Evolutionary conservation across 2,113 vertebrate genomes (phyloP).

Genomic region (Nerophis lumbriciformis): DNA sequence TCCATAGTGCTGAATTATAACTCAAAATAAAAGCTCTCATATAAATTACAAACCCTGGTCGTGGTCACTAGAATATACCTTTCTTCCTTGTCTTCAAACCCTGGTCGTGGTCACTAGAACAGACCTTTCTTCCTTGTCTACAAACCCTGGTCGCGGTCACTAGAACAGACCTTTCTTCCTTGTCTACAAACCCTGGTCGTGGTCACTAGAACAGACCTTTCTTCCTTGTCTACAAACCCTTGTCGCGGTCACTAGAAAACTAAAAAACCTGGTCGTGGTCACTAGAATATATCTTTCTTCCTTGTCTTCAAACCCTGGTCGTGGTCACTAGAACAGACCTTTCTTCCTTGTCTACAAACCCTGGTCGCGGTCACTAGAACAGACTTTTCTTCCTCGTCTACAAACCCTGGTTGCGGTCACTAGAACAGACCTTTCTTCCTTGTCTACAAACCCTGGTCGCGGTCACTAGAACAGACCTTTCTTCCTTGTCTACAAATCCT

Average conservation of each 20-base stretch:
- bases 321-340: background rate
- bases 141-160: background rate
- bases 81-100: background rate
- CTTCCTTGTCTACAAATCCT: background rate
- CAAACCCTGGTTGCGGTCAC: background rate
- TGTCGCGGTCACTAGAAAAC: background rate
- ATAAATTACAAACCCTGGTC: background rate
- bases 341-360: background rate
- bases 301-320: background rate
- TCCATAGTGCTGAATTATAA: slow-evolving; percentile 20
- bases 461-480: background rate
- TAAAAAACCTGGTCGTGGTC: background rate
- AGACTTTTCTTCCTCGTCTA: background rate
- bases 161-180: background rate
- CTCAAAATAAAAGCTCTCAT: slow-evolving; percentile 24
- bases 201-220: background rate
- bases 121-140: background rate
- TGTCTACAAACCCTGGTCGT: background rate
- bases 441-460: background rate
- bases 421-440: background rate
- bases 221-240: background rate
- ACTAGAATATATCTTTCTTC: background rate
- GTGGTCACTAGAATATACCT: background rate
- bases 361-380: background rate
- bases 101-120: background rate